These are phyloP conservation scores for Sebastes diaconus DNA, from an alignment of 2,797 vertebrate genomes.

Conservation along the genomic window DNA sequence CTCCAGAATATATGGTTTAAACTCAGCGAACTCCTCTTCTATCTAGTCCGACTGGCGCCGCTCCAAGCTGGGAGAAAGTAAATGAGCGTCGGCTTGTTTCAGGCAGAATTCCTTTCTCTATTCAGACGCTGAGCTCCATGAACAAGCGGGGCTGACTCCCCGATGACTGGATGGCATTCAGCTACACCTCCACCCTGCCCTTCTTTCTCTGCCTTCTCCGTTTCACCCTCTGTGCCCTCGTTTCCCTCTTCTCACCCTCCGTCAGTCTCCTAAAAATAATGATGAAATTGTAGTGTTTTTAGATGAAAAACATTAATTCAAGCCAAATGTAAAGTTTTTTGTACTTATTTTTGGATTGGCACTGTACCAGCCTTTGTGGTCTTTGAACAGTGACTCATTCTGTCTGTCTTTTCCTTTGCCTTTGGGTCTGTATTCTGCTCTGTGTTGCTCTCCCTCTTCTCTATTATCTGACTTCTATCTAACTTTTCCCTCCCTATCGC, in stretches of 20 bases:
- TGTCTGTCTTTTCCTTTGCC: background rate
- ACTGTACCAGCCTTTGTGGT: background rate
- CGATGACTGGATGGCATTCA: slow-evolving; percentile 60
- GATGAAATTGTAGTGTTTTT: background rate
- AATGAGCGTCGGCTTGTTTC: slow-evolving; percentile 36
- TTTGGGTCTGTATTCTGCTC: background rate
- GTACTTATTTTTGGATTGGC: background rate
- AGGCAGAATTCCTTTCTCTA: slow-evolving; percentile 41
- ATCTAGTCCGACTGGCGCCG: background rate
- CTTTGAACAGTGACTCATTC: background rate
- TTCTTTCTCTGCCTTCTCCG: slow-evolving; percentile 13
- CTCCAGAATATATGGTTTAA: background rate
- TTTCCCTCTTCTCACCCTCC: slow-evolving; percentile 7
- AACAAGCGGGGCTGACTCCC: slow-evolving; percentile 55
- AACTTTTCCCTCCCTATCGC: slow-evolving; percentile 2
- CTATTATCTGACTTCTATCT: slow-evolving; percentile 22
- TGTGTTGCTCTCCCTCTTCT: background rate
- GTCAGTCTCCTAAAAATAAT: background rate
- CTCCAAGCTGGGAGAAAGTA: slow-evolving; percentile 5
- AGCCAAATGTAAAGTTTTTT: background rate
- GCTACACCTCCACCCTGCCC: slow-evolving; percentile 53
- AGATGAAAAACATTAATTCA: background rate
- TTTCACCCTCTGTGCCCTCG: slow-evolving; percentile 10
- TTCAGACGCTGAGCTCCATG: slow-evolving; percentile 39
- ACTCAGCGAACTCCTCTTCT: background rate